Base-by-base conservation (phyloP, 2,113 vertebrate species). In the Raja brachyura region DNA sequence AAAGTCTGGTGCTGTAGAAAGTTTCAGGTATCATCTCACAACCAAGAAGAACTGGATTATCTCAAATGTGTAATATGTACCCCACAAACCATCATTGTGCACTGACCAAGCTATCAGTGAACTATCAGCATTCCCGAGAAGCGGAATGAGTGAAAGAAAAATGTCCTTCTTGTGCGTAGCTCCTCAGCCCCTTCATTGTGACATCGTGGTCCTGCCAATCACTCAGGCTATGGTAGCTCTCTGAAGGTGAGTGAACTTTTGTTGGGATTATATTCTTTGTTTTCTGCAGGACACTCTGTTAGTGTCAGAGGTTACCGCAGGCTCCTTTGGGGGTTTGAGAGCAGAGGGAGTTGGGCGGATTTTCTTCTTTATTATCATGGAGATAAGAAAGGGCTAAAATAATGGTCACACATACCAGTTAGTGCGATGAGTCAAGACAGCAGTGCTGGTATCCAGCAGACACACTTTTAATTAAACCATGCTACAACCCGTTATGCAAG, bases 271-370 rank as follows among this genome's bases (percentile, higher is more conserved):
- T 54, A 48, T 92, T 73, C 63, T 74, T 70, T 48, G 33, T 54
- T 68, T 54, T 54, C 39, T 92, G 18, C 90, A 48, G 25, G 90
- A 74, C 54, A 31, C 66, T 92, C 66, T 92, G 90, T 54, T 54
- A 4, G 25, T 92, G 90, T 92, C 90, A 92, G 90, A 92, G 90
- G 90, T 92, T 92, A 92, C 90, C 68, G 25, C 25, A 22, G 88
- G 20, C 22, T 54, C 28, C 73, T 70, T 86, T 92, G 70, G 66
- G 90, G 90, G 68, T 73, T 92, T 92, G 88, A 73, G 33, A 92
- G 31, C 70, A 73, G 20, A 18, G 33, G 90, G 63, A 68, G 61
- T n/a, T 61, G 13, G 66, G 31, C 28, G n/a, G 83, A n/a, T 88
- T 70, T 92, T 92, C 25, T 92, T 92, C 68, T 22, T 73, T 66